phyloP scores from a whole-genome alignment of 1,140 invertebrate species.

The Pseudomyrmex cubaensis region DNA sequence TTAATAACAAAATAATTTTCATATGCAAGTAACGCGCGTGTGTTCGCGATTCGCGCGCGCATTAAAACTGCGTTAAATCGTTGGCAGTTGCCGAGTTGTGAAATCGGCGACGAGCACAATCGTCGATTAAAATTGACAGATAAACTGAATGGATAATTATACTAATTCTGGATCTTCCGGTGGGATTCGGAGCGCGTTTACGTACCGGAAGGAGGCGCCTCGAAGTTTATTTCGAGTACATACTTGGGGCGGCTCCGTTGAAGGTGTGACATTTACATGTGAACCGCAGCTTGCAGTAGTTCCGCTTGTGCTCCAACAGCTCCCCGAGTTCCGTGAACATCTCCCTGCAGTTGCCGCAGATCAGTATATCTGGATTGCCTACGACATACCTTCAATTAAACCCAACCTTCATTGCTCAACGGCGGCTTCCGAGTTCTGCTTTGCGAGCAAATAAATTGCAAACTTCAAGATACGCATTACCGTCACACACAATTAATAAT shows the following conservation, averaged over 20 bases:
- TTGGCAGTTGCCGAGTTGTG: neutral
- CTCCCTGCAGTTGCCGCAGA: constrained; percentile 95
- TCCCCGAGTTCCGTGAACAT: constrained; percentile 93
- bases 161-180: constrained; percentile 61
- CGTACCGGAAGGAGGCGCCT: constrained; percentile 37
- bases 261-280: constrained; percentile 92
- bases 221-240: constrained; percentile 72
- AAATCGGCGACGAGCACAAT: constrained; percentile 10
- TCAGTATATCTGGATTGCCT: constrained; percentile 95
- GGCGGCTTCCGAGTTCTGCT: constrained; percentile 28
- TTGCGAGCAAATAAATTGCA: constrained; percentile 22
- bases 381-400: constrained; percentile 60
- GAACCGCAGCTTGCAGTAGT: constrained; percentile 93
- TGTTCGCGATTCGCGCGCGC: no score
- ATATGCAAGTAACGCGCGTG: no score
- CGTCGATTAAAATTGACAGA: constrained; percentile 18
- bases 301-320: constrained; percentile 94
- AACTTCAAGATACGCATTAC: constrained; percentile 23
- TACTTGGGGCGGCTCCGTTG: constrained; percentile 85
- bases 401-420: constrained; percentile 31
- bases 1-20: constrained; percentile 24
- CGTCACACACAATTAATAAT: neutral
- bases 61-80: no score
- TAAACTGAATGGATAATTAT: constrained; percentile 32
- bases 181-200: constrained; percentile 57